Evolutionary conservation across 2,797 vertebrate genomes (phyloP).

Genomic region (Ctenopoma kingsleyae): DNA sequence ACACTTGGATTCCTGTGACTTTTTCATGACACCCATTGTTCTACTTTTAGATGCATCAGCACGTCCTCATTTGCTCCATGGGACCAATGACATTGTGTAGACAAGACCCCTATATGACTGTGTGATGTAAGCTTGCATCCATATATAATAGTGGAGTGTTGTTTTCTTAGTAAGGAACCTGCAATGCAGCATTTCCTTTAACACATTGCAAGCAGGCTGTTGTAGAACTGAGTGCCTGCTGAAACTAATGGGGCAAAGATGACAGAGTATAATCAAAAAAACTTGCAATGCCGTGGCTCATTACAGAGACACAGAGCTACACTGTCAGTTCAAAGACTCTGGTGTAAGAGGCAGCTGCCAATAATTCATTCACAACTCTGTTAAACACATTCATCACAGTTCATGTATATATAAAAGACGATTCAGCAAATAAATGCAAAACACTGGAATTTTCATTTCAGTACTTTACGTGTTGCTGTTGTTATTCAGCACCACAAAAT

Average conservation of each 20-base stretch:
- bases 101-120: constrained; percentile 28
- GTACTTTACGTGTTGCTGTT: constrained; percentile 10
- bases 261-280: constrained; percentile 50
- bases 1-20: constrained; percentile 12
- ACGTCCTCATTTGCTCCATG: constrained; percentile 33
- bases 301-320: constrained; percentile 33
- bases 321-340: constrained; percentile 25
- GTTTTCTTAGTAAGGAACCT: constrained; percentile 65
- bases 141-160: constrained; percentile 47
- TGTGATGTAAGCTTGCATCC: constrained; percentile 46
- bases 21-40: constrained; percentile 30
- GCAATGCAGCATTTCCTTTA: constrained; percentile 81
- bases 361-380: not conserved
- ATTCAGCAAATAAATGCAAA: not conserved
- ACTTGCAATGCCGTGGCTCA: constrained; percentile 40
- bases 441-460: not conserved
- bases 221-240: constrained; percentile 51
- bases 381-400: not conserved
- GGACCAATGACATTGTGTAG: constrained; percentile 38
- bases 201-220: constrained; percentile 45
- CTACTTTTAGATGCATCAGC: constrained; percentile 42
- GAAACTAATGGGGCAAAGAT: constrained; percentile 63
- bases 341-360: not conserved
- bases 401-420: not conserved
- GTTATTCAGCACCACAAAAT: constrained; percentile 4